phyloP scores from a whole-genome alignment of 2,888 invertebrate genomes.

The Coelinius sp. region DNA sequence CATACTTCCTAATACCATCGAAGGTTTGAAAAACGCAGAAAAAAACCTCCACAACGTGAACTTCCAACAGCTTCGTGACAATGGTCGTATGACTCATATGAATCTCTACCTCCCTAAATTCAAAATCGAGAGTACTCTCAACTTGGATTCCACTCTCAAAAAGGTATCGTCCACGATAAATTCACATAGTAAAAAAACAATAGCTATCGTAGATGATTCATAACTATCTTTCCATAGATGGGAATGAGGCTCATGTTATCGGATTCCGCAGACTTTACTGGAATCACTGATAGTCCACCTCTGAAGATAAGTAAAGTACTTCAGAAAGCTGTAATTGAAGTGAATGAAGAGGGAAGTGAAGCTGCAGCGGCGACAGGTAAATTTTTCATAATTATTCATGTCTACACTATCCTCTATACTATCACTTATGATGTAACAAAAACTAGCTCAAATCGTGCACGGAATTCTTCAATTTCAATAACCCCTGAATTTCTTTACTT shows the following conservation, averaged over 20 bases:
- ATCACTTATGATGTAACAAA: neutral
- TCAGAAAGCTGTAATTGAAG: conserved; percentile 89
- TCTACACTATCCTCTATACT: neutral
- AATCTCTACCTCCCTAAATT: conserved; percentile 69
- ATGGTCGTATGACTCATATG: conserved; percentile 52
- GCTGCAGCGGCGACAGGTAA: conserved; percentile 34
- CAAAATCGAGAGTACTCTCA: conserved; percentile 66
- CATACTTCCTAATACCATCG: conserved; percentile 78
- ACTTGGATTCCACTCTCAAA: conserved; percentile 58
- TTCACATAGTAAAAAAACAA: no score
- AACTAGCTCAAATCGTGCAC: neutral
- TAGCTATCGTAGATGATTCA: neutral
- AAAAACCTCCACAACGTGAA: conserved; percentile 59
- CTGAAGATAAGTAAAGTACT: conserved; percentile 80
- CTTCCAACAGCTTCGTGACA: conserved; percentile 39
- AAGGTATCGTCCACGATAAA: conserved; percentile 52
- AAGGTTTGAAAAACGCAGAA: conserved; percentile 72
- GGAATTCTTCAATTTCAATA: neutral
- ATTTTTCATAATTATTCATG: neutral
- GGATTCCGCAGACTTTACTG: conserved; percentile 76
- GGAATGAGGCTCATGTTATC: conserved; percentile 80
- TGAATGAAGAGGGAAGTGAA: conserved; percentile 90
- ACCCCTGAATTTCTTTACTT: no score
- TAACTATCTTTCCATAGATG: conserved; percentile 72
- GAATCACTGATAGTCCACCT: conserved; percentile 73